Evolutionary conservation across 2,888 invertebrate genomes (phyloP), one percentile per base, ranked within the genome.

Genomic region (Stomorhina lunata): DNA sequence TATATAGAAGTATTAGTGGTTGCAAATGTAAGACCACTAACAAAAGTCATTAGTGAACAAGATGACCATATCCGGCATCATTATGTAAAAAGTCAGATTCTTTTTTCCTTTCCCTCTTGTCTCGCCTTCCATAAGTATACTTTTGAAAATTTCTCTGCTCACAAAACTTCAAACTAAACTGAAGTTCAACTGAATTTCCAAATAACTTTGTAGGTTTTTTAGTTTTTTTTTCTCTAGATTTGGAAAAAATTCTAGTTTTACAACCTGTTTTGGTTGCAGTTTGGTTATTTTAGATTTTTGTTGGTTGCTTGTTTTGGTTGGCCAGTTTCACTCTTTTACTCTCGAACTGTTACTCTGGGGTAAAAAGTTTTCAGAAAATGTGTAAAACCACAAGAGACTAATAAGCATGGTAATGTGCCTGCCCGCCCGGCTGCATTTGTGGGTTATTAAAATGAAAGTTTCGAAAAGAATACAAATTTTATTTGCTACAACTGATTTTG

Each of bases 21-120:
- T 82, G 69, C 43, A 69, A 79, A 75, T 82, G 79, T 71, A 71
- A 66, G 71, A 71, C 79, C 79, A 79, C 79, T 27, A 82, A 76
- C 82, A 79, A 82, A 82, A 82, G 82, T 82, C 82, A 79, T 82
- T 82, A 82, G 82, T 82, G 82, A 79, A 79, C 82, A 79, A 82
- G 82, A 82, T 82, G 82, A 82, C 82, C 82, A 82, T 82, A 82
- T 82, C 82, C 82, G 82, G 69, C 79, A 55, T 79, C 79, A 76
- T 82, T 79, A 79, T 82, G 79, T 66, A 53, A 76, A 82, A 82
- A 76, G 75, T 82, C 82, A 82, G 82, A 29, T 82, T 61, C 20
- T 20, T n/a, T 29, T 57, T 66, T 22, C 34, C 29, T 55, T 17
- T 32, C 22, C 65, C 37, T 53, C 32, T 20, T 53, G 22, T 27